Evolutionary conservation across 64 coral and sea anemone genomes (phyloP).

Genomic region (Pocillopora damicornis): DNA sequence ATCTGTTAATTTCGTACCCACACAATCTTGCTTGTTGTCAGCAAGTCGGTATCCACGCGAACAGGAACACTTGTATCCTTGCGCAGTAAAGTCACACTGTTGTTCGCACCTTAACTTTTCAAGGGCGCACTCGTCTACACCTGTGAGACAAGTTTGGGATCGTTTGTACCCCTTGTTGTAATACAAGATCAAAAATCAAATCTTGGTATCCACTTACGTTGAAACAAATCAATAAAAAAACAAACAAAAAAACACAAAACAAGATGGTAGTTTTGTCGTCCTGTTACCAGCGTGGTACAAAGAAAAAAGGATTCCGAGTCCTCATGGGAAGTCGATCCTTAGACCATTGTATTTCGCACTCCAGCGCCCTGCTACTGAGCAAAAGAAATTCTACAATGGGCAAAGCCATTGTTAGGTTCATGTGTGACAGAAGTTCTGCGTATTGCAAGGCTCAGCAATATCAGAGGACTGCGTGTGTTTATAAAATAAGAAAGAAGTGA

Average conservation of each 20-base stretch:
- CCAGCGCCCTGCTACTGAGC: too few relatives aligned
- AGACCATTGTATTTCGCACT: too few relatives aligned
- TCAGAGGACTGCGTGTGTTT: too few relatives aligned
- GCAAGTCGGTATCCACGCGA: conserved; percentile 73
- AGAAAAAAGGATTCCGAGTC: not conserved
- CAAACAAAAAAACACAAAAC: too few relatives aligned
- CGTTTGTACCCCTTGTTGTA: not conserved
- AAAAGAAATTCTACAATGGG: too few relatives aligned
- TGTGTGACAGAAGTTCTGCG: too few relatives aligned
- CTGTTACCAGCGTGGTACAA: not conserved
- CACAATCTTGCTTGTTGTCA: conserved; percentile 67
- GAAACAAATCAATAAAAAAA: too few relatives aligned
- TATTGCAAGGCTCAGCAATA: too few relatives aligned
- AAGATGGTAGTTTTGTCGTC: not conserved
- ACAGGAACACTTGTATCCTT: conserved; percentile 67
- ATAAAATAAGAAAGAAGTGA: too few relatives aligned
- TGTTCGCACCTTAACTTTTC: conserved; percentile 63
- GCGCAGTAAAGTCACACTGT: conserved; percentile 51
- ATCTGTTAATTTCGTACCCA: conserved; percentile 42
- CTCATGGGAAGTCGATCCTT: too few relatives aligned
- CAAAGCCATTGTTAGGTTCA: too few relatives aligned
- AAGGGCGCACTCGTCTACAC: conserved; percentile 75
- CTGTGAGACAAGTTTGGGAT: conserved; percentile 5
- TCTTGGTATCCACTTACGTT: too few relatives aligned
- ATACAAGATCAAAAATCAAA: not conserved